These are phyloP conservation scores for Drosophila nebulosa DNA, from an alignment of 1,140 invertebrate genomes.

Conservation along the genomic window DNA sequence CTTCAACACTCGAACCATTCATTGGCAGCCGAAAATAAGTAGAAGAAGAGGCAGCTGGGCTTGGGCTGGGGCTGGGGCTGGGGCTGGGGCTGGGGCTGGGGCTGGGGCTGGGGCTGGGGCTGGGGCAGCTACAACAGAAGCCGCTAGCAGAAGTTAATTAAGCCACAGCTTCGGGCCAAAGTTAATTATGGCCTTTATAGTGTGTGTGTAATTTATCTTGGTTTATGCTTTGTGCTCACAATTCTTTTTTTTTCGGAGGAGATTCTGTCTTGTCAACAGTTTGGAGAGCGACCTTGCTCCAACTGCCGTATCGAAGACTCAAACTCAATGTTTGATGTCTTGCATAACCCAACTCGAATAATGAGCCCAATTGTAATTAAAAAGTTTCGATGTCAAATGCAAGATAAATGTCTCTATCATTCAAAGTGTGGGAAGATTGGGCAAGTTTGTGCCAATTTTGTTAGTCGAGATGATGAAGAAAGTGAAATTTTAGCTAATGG, in stretches of 20 bases:
- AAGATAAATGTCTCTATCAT: slow-evolving; percentile 19
- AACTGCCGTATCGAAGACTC: background rate
- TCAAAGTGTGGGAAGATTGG: slow-evolving; percentile 31
- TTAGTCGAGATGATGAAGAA: slow-evolving; percentile 36
- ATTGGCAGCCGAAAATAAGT: slow-evolving; percentile 16
- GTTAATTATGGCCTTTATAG: slow-evolving; percentile 58
- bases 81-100: background rate
- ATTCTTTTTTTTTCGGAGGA: slow-evolving; percentile 40
- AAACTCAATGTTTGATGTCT: slow-evolving; percentile 11
- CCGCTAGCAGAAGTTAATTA: slow-evolving; percentile 58
- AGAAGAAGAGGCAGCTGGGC: background rate
- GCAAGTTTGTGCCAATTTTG: slow-evolving; percentile 47
- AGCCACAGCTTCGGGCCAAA: slow-evolving; percentile 30
- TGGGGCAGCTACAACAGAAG: slow-evolving; percentile 4
- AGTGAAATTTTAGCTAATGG: slow-evolving; percentile 66
- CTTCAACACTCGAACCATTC: background rate
- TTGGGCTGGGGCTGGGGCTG: no score
- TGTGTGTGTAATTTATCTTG: slow-evolving; percentile 70
- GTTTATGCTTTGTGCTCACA: slow-evolving; percentile 65
- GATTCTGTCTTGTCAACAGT: slow-evolving; percentile 41
- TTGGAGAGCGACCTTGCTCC: slow-evolving; percentile 1
- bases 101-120: no score
- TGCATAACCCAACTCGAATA: slow-evolving; percentile 55
- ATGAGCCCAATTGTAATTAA: slow-evolving; percentile 67
- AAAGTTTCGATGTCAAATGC: slow-evolving; percentile 66